Evolutionary conservation across 2,888 invertebrate species (phyloP), one percentile per base, ranked within the genome.

Genomic region (Maniola hyperantus): DNA sequence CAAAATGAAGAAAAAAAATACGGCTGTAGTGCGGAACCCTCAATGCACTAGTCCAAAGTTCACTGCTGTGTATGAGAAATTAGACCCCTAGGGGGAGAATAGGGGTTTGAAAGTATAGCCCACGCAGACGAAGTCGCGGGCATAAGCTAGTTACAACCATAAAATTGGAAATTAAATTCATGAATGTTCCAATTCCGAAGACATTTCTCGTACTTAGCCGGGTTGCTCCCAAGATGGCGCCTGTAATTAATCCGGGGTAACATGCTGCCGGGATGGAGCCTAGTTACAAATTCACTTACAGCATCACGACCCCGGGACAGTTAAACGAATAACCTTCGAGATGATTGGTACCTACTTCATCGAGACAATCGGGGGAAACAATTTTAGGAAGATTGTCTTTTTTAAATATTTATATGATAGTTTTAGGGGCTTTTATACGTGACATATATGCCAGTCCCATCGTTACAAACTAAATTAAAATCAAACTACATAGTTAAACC

Each of bases 201-300:
- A 46, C 58, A 46, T 58, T 46, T 58, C 58, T 44, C 42, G 44
- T 46, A 44, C 58, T 58, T 58, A 39, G 0, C 18, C 44, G 58
- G 26, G 18, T 44, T 26, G 42, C 44, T 18, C 58, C 58, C 48
- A 34, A 59, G 48, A 48, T 48, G 59, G 59, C 15, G 59, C 44
- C 11, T 15, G 48, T 48, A 59, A 59, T 59, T 59, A 59, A 59
- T 59, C 18, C 48, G 59, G 18, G 18, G 59, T 15, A 48, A 33
- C 44, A 58, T 26, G 33, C 18, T 44, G 58, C 58, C 58, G 46
- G 48, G 46, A 34, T 33, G 34, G 59, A 46, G 48, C 59, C 59
- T 59, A 46, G 15, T 59, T 59, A 33, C 59, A 34, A 48, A 34
- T 48, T 59, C 59, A 59, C 46, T 59, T 48, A 48, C 59, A 59